phyloP scores from a whole-genome alignment of 2,113 vertebrate genomes.

The Girardinichthys multiradiatus region DNA sequence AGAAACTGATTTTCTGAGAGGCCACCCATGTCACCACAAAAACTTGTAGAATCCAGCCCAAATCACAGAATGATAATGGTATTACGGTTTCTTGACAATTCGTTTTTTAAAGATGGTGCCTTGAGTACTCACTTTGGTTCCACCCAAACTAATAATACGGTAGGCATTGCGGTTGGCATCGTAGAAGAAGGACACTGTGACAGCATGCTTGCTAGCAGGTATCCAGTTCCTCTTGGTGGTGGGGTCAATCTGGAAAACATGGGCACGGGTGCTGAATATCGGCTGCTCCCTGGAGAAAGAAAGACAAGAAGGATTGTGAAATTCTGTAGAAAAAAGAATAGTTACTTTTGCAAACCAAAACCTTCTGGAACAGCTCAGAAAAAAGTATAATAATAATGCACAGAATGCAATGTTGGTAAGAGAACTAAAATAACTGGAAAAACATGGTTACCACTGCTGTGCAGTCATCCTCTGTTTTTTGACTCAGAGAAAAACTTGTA shows the following conservation, averaged over 20 bases:
- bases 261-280: constrained; percentile 93
- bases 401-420: not conserved
- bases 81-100: not conserved
- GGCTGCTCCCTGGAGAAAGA: constrained; percentile 90
- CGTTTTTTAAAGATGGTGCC: not conserved
- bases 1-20: constrained; percentile 24
- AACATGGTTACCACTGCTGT: no score
- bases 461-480: no score
- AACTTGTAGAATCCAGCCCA: not conserved
- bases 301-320: not conserved
- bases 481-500: no score
- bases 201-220: constrained; percentile 93
- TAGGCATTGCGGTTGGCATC: constrained; percentile 92
- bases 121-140: constrained; percentile 88
- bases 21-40: not conserved
- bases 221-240: constrained; percentile 97
- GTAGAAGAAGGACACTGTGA: constrained; percentile 95
- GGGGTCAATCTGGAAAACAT: constrained; percentile 97
- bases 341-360: not conserved
- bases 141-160: constrained; percentile 97
- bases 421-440: not conserved
- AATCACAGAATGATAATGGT: not conserved
- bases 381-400: not conserved
- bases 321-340: not conserved
- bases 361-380: not conserved